Evolutionary conservation across 2,888 invertebrate species (phyloP).

Genomic region (Globia sparganii): DNA sequence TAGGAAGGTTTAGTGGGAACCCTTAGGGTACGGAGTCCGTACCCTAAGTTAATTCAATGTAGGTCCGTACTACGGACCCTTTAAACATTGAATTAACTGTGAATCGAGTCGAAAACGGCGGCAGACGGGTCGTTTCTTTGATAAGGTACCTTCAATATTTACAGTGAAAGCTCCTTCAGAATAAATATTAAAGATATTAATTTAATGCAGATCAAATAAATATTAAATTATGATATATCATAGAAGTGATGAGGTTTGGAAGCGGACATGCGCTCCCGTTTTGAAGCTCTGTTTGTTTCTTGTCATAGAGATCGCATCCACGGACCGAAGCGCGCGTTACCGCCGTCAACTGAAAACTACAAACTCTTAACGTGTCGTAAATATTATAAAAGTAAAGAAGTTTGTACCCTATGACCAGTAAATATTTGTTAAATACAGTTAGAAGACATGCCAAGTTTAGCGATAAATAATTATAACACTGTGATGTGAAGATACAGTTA

Average conservation of each 20-base stretch:
- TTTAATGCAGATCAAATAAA: not conserved
- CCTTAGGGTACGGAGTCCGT: not conserved
- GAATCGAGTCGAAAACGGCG: not conserved
- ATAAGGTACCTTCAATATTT: not conserved
- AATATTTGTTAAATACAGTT: not conserved
- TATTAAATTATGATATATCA: not conserved
- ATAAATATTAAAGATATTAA: not conserved
- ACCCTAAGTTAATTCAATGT: no score
- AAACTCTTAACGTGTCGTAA: slow-evolving; percentile 15
- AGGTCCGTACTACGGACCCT: no score
- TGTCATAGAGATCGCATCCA: slow-evolving; percentile 46
- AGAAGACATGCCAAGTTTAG: not conserved
- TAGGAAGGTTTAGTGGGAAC: not conserved
- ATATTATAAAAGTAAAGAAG: not conserved
- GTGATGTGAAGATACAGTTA: slow-evolving; percentile 26
- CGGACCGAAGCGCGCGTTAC: slow-evolving; percentile 43
- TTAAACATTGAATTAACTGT: not conserved
- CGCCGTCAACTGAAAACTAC: slow-evolving; percentile 1
- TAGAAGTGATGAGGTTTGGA: slow-evolving; percentile 9
- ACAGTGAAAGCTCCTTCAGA: not conserved
- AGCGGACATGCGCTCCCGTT: slow-evolving; percentile 52
- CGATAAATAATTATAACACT: not conserved
- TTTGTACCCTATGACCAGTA: not conserved
- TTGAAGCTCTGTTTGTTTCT: not conserved
- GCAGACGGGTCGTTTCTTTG: not conserved